phyloP scores from a whole-genome alignment of 2,797 vertebrate species.

The Scarus forsteni region DNA sequence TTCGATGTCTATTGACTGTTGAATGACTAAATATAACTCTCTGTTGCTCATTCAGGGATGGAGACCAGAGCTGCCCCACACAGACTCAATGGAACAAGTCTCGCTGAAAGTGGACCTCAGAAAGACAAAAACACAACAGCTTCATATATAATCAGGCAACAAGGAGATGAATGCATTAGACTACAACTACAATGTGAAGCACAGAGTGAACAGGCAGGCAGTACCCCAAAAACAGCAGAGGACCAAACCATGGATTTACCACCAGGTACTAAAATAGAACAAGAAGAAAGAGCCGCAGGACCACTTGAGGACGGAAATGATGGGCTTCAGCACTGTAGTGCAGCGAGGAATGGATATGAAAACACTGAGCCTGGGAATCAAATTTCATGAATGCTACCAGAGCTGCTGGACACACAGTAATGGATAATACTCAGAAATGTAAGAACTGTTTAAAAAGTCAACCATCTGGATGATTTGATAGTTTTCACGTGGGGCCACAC shows the following conservation, averaged over 20 bases:
- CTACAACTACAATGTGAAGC: conserved; percentile 35
- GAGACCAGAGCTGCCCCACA: conserved; percentile 40
- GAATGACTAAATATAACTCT: not conserved
- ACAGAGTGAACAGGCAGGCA: conserved; percentile 28
- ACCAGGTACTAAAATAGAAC: conserved; percentile 19
- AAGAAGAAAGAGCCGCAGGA: conserved; percentile 31
- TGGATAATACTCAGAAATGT: conserved; percentile 2
- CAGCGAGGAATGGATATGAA: conserved; percentile 30
- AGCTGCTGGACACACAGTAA: not conserved
- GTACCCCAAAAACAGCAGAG: conserved; percentile 11
- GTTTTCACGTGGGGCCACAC: no score
- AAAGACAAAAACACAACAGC: conserved; percentile 41
- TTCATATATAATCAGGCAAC: conserved; percentile 20
- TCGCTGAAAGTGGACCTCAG: conserved; percentile 30
- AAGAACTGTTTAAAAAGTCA: not conserved
- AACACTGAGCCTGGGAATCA: conserved; percentile 16
- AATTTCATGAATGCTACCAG: conserved; percentile 27
- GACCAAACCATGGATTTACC: conserved; percentile 5
- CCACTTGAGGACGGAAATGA: conserved; percentile 28
- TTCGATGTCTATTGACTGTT: not conserved
- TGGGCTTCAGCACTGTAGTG: conserved; percentile 11
- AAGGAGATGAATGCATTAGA: conserved; percentile 12
- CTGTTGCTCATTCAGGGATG: conserved; percentile 36
- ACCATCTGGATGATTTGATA: no score
- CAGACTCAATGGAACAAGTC: conserved; percentile 55